phyloP scores from a whole-genome alignment of 2,797 vertebrate genomes.

The Sandelia bainsii region DNA sequence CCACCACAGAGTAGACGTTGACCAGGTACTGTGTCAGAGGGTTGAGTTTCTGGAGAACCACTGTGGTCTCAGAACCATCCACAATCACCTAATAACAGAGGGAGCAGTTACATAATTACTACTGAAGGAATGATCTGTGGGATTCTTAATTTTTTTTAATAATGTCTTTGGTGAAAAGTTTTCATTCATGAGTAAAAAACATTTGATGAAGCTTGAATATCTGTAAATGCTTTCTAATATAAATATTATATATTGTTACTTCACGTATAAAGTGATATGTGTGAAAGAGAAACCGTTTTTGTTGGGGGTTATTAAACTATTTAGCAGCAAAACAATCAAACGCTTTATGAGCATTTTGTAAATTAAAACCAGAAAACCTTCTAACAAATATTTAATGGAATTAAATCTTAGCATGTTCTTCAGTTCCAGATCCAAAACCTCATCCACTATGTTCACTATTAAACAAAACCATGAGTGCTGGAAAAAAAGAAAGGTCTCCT shows the following conservation, averaged over 20 bases:
- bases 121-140: background rate
- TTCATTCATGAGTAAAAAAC: background rate
- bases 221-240: background rate
- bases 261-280: background rate
- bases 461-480: conserved; percentile 53
- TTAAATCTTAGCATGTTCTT: conserved; percentile 31
- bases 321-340: conserved; percentile 30
- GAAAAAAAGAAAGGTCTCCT: conserved; percentile 58
- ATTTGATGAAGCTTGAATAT: background rate
- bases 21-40: conserved; percentile 93
- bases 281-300: background rate
- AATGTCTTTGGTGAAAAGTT: background rate
- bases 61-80: conserved; percentile 89
- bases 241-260: background rate
- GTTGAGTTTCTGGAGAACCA: conserved; percentile 88
- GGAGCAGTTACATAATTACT: background rate
- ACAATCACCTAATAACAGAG: conserved; percentile 88
- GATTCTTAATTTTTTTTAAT: background rate
- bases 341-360: conserved; percentile 6
- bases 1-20: conserved; percentile 92
- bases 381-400: conserved; percentile 13
- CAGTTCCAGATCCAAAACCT: conserved; percentile 49
- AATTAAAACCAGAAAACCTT: conserved; percentile 40
- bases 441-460: conserved; percentile 35
- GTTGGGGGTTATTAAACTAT: background rate